Evolutionary conservation across 2,797 vertebrate species (phyloP).

Genomic region (Platyrinchus mystaceus): DNA sequence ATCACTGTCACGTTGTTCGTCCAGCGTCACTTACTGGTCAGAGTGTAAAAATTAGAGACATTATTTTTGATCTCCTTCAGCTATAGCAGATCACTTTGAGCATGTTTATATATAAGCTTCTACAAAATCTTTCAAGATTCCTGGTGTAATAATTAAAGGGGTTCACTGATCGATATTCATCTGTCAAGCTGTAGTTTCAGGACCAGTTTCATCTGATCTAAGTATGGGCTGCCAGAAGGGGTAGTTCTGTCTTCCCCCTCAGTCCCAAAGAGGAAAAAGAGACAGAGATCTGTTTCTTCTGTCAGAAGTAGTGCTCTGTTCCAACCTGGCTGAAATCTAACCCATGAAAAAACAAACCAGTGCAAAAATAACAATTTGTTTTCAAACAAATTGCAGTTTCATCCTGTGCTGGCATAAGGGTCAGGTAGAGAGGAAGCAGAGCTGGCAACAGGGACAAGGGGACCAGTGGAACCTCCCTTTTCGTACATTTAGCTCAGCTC

Average conservation of each 20-base stretch:
- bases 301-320: not conserved
- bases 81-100: not conserved
- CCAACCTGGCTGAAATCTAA: not conserved
- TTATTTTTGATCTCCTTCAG: not conserved
- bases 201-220: not conserved
- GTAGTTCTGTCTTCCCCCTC: not conserved
- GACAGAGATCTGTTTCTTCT: not conserved
- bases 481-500: not conserved
- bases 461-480: not conserved
- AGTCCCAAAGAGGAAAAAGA: not conserved
- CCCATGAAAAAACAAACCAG: not conserved
- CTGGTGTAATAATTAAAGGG: not conserved
- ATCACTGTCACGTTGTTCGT: not conserved
- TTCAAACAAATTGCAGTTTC: not conserved
- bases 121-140: not conserved
- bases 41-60: not conserved
- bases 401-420: not conserved
- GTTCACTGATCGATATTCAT: not conserved
- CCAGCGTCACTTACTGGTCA: not conserved
- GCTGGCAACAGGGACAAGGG: not conserved
- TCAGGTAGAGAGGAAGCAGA: not conserved
- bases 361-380: not conserved
- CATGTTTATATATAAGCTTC: not conserved
- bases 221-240: not conserved
- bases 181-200: not conserved